Conservation (phyloP, 2,888 invertebrate genomes). For the Hesperia comma region DNA sequence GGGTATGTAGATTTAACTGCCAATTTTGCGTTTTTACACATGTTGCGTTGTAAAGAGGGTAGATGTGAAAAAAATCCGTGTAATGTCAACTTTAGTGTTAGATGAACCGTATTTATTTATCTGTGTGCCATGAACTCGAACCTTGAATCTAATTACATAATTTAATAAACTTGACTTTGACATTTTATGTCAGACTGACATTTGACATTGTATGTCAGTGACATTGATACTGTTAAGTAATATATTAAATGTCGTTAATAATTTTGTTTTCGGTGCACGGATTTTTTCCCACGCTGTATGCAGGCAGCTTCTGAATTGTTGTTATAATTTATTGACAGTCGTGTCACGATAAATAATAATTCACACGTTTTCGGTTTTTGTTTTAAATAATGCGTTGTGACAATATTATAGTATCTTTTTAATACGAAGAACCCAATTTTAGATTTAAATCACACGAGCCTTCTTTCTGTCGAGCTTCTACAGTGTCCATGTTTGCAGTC, state of each 20-base stretch:
- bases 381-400: slow-evolving; percentile 23
- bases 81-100: slow-evolving; percentile 24
- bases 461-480: slow-evolving; percentile 24
- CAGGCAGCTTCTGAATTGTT: slow-evolving; percentile 15
- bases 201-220: background rate
- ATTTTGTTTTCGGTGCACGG: slow-evolving; percentile 1
- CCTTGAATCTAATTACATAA: background rate
- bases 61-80: slow-evolving; percentile 26
- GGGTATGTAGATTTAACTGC: slow-evolving; percentile 77
- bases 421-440: slow-evolving; percentile 37
- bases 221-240: background rate
- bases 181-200: background rate
- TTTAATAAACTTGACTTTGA: background rate
- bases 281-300: slow-evolving; percentile 8
- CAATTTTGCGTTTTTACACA: slow-evolving; percentile 47
- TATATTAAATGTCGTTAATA: slow-evolving; percentile 4
- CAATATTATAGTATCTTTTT: slow-evolving; percentile 14
- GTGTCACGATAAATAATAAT: background rate
- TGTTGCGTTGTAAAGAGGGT: slow-evolving; percentile 14
- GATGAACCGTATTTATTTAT: slow-evolving; percentile 34
- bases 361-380: background rate
- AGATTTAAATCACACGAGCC: slow-evolving; percentile 35
- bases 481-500: slow-evolving; percentile 20
- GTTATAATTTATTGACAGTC: slow-evolving; percentile 10
- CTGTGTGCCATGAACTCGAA: slow-evolving; percentile 43